Percentiles rank a stretch among this genome's conserved stretches.
Evolutionary conservation across 2,888 invertebrate genomes (phyloP).

Genomic region (Pedicia rivosa): DNA sequence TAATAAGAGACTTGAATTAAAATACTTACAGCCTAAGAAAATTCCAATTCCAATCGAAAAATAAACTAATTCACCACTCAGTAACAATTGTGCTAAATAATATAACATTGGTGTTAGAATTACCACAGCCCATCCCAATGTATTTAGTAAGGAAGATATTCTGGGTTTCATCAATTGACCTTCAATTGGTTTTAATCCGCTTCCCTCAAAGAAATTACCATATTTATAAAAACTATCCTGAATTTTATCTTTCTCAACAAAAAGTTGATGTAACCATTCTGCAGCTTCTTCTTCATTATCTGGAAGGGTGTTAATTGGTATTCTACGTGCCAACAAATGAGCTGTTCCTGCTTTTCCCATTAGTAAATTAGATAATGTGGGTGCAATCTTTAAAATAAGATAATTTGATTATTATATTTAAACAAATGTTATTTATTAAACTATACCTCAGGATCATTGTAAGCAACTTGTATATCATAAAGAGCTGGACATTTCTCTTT

Average conservation of each 20-base stretch:
- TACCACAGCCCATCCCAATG: constrained; percentile 48
- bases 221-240: constrained; percentile 29
- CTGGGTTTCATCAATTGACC: constrained; percentile 41
- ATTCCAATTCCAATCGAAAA: constrained; percentile 53
- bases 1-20: not conserved
- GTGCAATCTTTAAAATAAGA: constrained; percentile 34
- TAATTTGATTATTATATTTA: not conserved
- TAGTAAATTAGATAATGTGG: constrained; percentile 64
- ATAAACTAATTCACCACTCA: constrained; percentile 56
- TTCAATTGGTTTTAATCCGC: constrained; percentile 48
- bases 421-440: not conserved
- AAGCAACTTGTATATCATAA: constrained; percentile 66
- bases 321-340: constrained; percentile 63
- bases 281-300: constrained; percentile 51
- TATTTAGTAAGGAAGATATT: constrained; percentile 51
- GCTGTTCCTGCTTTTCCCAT: constrained; percentile 55
- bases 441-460: constrained; percentile 39
- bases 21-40: constrained; percentile 59
- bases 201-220: constrained; percentile 64
- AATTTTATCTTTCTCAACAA: constrained; percentile 55
- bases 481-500: constrained; percentile 66
- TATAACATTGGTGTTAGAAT: constrained; percentile 57
- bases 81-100: constrained; percentile 45
- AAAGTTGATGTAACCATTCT: constrained; percentile 68
- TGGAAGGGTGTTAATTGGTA: constrained; percentile 67